Conservation (phyloP, 2,113 vertebrate species). For the Corynorhinus townsendii region DNA sequence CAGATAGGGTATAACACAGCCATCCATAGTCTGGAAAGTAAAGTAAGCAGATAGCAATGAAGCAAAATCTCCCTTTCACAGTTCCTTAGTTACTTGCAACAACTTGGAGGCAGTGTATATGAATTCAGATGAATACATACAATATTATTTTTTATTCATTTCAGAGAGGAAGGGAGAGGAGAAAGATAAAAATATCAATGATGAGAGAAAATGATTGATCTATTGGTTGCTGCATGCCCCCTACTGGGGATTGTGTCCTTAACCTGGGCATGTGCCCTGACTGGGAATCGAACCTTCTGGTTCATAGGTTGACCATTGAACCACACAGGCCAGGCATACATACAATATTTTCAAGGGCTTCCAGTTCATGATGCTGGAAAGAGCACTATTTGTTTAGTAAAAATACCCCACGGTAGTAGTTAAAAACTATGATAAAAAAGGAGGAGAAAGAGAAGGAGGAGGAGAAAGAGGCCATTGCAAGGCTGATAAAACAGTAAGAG, state of each 20-base stretch:
- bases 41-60: neutral
- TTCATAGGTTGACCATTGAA: neutral
- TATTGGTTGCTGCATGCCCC: too few relatives aligned
- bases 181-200: too few relatives aligned
- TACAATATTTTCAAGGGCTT: neutral
- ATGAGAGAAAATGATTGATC: too few relatives aligned
- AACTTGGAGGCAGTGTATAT: neutral
- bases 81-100: neutral
- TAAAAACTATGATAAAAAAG: neutral
- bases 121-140: neutral
- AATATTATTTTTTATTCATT: neutral
- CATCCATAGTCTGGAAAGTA: neutral
- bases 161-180: too few relatives aligned
- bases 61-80: neutral
- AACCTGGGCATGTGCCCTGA: too few relatives aligned
- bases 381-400: neutral
- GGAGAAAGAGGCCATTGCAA: neutral
- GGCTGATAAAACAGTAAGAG: neutral
- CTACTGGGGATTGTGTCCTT: too few relatives aligned
- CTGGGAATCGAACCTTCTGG: too few relatives aligned
- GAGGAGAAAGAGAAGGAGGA: neutral
- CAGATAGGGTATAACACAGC: neutral
- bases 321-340: neutral
- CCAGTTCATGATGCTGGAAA: neutral
- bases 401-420: neutral